Base-by-base conservation (phyloP, 2,797 vertebrate species). In the Ptychadena robeensis region DNA sequence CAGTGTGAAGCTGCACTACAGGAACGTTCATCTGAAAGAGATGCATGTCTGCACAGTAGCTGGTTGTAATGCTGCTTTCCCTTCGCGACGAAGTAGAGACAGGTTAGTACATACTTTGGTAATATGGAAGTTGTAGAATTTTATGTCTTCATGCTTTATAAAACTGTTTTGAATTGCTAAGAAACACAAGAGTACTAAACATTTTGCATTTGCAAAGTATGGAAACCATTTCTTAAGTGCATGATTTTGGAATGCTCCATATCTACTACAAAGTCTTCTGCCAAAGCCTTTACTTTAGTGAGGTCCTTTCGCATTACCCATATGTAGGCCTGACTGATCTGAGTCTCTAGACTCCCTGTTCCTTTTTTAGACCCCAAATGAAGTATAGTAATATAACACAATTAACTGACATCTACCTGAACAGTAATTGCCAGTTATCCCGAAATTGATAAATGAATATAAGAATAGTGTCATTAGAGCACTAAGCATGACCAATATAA, bases 1-100 rank as follows among this genome's bases (percentile, higher is more conserved):
- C 91, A 99, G 98, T 82, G 98, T 99, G 92, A 99, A 99, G 92
- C 97, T 99, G 88, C 98, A 99, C 93, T 99, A 99, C 95, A 97
- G 97, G 91, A 99, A 99, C 0, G 98, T 99, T 91, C 98, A 99
- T 93, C 96, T 99, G 88, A 99, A 99, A 94, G 98, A 99, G 94
- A 99, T 99, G 98, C 98, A 99, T 27, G 96, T 99, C 91, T 99
- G 98, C 92, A 99, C 98, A 5, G 97, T 99, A 89, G 95, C 97
- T 79, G 98, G 97, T 88, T 99, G 98, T 93, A 99, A 99, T 0
- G 98, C 98, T 87, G 98, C 98, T 73, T 99, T 99, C 90, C 98
- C 98, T 77, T 99, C 98, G 82, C 94, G 98, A 88, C 95, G 98
- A 89, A 99, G 98, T 94, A 94, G 98, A 96, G 98, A 99, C 96